Evolutionary conservation across 2,113 vertebrate species (phyloP).

Genomic region (Raphicerus campestris): DNA sequence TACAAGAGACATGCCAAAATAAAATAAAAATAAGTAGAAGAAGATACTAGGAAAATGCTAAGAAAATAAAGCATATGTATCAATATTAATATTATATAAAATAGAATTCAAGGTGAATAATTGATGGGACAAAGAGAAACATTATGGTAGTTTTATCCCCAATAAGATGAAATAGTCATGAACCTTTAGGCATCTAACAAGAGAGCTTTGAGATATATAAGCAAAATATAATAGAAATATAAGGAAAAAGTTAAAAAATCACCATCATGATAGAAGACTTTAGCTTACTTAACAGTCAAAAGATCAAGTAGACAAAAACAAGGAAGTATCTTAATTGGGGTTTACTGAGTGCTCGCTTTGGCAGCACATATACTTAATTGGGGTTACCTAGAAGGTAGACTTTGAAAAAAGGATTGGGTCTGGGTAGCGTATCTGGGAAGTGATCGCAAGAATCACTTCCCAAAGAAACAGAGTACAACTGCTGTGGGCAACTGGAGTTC

Average conservation of each 20-base stretch:
- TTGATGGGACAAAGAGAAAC: not conserved
- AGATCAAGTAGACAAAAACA: not conserved
- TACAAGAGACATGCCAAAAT: not conserved
- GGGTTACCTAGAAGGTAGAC: not conserved
- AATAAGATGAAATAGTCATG: not conserved
- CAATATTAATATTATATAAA: not conserved
- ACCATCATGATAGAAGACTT: not conserved
- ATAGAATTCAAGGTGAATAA: not conserved
- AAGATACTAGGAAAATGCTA: not conserved
- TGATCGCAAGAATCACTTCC: not conserved
- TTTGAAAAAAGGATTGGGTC: not conserved
- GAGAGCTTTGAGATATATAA: not conserved
- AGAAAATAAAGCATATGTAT: not conserved
- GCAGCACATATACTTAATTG: not conserved
- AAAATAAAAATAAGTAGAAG: not conserved
- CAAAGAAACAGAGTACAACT: not conserved
- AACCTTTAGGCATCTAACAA: not conserved
- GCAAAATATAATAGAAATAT: not conserved
- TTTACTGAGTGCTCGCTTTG: not conserved
- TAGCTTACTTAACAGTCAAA: not conserved
- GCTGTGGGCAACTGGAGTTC: not conserved
- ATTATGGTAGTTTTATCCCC: not conserved
- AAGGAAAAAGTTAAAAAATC: not conserved
- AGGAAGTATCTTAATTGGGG: not conserved
- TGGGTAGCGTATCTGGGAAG: not conserved